Evolutionary conservation across 1,140 invertebrate species (phyloP), one percentile per base, ranked within the genome.

Genomic region (Drosophila lowei): DNA sequence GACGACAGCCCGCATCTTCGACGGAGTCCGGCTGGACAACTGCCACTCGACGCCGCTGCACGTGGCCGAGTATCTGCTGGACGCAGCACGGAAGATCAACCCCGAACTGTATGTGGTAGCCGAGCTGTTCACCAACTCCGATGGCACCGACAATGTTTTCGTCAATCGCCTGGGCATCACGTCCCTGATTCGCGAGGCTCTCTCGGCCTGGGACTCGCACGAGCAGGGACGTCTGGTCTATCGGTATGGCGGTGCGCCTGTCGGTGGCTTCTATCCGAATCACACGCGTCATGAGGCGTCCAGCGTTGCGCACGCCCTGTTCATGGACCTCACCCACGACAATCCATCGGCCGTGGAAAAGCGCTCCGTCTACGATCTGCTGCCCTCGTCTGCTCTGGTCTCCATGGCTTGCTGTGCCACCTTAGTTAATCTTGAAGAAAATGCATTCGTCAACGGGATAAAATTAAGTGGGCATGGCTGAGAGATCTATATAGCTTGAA

Each of bases 1-100:
- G 91, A 93, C 94, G 80, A 98, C 96, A 13, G 98, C 97, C 1
- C 93, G 92, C 84, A 95, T 98, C 61, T 99, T 99, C 92, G 97
- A 99, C 92, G 99, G 98, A 30, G 93, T 99, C 23, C 94, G 99
- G 8, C 93, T 99, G 49, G 99, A 99, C 92, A 99, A 99, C 93
- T 99, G 99, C 90, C 99, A 99, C 93, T 99, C 98, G 8, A 99
- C 99, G 34, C 99, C 99, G 6, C 94, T 99, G 67, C 96, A 98
- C 94, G 93, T 95, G 56, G 94, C 94, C 1, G 94, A 95, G 89
- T 98, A 98, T 91, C 93, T 99, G 90, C 90, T 99, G 71, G 98
- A 99, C 92, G 95, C 94, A 72, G 98, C 98, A 1, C 93, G 99
- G 55, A 94, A 94, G 90, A 93, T 99, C 8, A 94, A 95, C 67